These are phyloP conservation scores for Apeltes quadracus DNA, from an alignment of 2,113 vertebrate genomes.

Conservation along the genomic window DNA sequence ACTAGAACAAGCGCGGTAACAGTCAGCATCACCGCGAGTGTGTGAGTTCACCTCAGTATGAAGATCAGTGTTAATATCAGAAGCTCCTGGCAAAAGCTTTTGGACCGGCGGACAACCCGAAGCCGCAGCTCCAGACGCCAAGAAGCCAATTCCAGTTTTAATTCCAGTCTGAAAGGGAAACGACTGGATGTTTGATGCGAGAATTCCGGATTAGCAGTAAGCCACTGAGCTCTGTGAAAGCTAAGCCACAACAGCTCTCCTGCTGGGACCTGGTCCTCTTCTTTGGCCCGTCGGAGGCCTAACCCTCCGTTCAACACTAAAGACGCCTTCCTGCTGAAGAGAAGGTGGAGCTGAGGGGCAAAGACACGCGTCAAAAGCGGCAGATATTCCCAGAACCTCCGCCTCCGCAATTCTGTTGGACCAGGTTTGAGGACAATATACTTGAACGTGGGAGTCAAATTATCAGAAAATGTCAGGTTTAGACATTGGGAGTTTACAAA, in stretches of 20 bases:
- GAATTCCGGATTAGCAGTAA: constrained; percentile 70
- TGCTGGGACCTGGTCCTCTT: constrained; percentile 68
- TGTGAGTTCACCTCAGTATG: constrained; percentile 2
- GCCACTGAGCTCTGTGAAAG: constrained; percentile 60
- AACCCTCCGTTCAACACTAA: constrained; percentile 23
- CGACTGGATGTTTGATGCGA: constrained; percentile 62
- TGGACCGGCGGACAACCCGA: constrained; percentile 37
- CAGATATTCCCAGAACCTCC: constrained; percentile 61
- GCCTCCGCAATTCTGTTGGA: constrained; percentile 37
- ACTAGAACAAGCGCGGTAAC: background rate
- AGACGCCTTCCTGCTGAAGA: constrained; percentile 46
- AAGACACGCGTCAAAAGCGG: constrained; percentile 48
- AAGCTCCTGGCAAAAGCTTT: constrained; percentile 18
- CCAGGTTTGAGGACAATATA: constrained; percentile 16
- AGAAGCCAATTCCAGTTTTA: constrained; percentile 44
- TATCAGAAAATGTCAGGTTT: background rate
- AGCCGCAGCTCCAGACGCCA: constrained; percentile 27
- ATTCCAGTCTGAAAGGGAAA: constrained; percentile 45
- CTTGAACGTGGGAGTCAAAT: background rate
- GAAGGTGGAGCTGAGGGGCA: constrained; percentile 53
- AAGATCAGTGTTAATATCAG: constrained; percentile 17
- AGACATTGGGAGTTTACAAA: background rate
- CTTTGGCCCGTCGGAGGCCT: constrained; percentile 27
- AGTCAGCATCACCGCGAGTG: background rate
- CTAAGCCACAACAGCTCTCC: constrained; percentile 70